These are phyloP conservation scores for Amblyopsis hoosieri DNA, from an alignment of 2,797 vertebrate species.

Conservation along the genomic window DNA sequence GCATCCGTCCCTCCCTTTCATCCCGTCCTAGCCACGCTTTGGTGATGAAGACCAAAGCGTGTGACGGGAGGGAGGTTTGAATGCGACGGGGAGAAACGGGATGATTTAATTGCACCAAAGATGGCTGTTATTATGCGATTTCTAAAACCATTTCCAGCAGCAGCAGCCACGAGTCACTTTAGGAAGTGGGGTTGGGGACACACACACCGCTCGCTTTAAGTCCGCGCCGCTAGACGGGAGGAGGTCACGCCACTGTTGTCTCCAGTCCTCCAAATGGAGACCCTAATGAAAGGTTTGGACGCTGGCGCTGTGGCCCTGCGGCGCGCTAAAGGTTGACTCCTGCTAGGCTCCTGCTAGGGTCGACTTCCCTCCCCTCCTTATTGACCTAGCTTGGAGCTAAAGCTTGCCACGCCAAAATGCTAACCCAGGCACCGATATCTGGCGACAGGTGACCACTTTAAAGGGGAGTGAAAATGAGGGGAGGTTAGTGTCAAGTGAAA, in stretches of 20 bases:
- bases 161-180: constrained; percentile 70
- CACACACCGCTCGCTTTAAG: constrained; percentile 53
- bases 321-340: constrained; percentile 60
- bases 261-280: constrained; percentile 69
- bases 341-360: constrained; percentile 22
- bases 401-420: no score
- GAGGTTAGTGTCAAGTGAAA: constrained; percentile 80
- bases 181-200: neutral
- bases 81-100: constrained; percentile 60
- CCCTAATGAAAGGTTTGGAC: constrained; percentile 74
- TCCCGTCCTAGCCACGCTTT: neutral
- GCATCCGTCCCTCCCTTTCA: neutral
- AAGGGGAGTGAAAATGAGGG: no score
- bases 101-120: constrained; percentile 80
- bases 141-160: constrained; percentile 71
- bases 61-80: constrained; percentile 60
- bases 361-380: no score
- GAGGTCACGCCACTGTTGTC: constrained; percentile 74
- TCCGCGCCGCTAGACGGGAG: constrained; percentile 63
- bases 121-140: constrained; percentile 78
- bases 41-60: constrained; percentile 68
- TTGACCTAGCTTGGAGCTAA: no score
- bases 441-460: neutral
- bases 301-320: constrained; percentile 45
- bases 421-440: no score